phyloP scores from a whole-genome alignment of 2,797 vertebrate species.

The Alcedo atthis region DNA sequence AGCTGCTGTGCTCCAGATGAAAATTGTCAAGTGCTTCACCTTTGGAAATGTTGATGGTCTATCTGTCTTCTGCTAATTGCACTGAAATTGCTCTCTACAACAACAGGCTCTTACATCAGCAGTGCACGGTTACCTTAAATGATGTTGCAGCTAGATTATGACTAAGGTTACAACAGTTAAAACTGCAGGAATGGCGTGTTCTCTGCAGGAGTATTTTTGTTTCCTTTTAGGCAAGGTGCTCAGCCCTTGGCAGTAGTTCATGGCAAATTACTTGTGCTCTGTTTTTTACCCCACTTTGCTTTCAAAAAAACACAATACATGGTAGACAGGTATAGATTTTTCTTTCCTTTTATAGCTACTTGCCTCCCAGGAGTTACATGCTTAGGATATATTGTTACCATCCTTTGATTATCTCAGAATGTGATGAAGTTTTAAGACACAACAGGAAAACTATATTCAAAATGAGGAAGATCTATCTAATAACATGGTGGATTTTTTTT shows the following conservation, averaged over 20 bases:
- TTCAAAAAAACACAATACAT: background rate
- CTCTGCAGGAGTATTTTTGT: background rate
- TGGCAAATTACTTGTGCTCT: background rate
- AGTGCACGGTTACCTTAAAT: background rate
- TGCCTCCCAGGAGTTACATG: background rate
- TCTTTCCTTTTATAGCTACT: background rate
- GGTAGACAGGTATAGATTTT: background rate
- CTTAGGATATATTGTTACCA: background rate
- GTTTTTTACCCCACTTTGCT: background rate
- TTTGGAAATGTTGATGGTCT: background rate
- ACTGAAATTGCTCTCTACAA: background rate
- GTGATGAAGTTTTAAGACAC: background rate
- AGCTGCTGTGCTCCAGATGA: background rate
- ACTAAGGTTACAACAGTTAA: background rate
- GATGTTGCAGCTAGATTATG: background rate
- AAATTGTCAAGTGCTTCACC: background rate
- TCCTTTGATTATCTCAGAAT: background rate
- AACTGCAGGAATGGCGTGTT: background rate
- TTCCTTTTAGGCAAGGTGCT: background rate
- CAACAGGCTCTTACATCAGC: background rate
- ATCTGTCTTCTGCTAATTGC: background rate
- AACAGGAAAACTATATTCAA: background rate
- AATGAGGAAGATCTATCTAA: background rate
- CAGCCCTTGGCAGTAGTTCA: background rate
- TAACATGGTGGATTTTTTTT: background rate